Conservation (phyloP, 2,888 invertebrate species). For the Cyrtodaria siliqua region DNA sequence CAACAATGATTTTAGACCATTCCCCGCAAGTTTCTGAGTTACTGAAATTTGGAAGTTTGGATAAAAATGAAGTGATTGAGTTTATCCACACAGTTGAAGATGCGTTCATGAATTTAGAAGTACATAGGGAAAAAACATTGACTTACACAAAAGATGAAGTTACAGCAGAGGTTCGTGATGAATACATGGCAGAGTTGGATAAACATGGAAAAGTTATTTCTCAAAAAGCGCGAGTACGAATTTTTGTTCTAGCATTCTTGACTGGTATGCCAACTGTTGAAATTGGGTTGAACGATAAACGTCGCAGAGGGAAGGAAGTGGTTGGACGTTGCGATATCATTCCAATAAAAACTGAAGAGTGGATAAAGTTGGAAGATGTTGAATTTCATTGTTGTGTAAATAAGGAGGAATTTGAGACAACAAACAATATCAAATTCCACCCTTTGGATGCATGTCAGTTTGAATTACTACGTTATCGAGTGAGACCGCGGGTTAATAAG, state of each 20-base stretch:
- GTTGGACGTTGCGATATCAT: slow-evolving; percentile 99
- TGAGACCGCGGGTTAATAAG: slow-evolving; percentile 91
- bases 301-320: slow-evolving; percentile 99
- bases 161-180: slow-evolving; percentile 85
- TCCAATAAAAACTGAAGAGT: slow-evolving; percentile 96
- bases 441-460: slow-evolving; percentile 99
- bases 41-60: slow-evolving; percentile 97
- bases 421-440: slow-evolving; percentile 87
- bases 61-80: slow-evolving; percentile 95
- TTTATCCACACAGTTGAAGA: slow-evolving; percentile 97
- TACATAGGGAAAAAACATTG: slow-evolving; percentile 82
- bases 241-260: slow-evolving; percentile 98
- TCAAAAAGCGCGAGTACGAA: slow-evolving; percentile 97
- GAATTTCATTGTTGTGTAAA: slow-evolving; percentile 98
- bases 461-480: slow-evolving; percentile 97
- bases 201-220: slow-evolving; percentile 80
- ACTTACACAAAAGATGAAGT: slow-evolving; percentile 85
- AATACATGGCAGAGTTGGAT: slow-evolving; percentile 84
- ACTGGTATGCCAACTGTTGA: slow-evolving; percentile 98
- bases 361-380: slow-evolving; percentile 97
- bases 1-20: slow-evolving; percentile 92
- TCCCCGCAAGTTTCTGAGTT: slow-evolving; percentile 97
- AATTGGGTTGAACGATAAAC: slow-evolving; percentile 98
- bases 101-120: slow-evolving; percentile 88
- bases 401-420: slow-evolving; percentile 93